These are phyloP conservation scores for Alviniconcha strummeri DNA, from an alignment of 2,888 invertebrate genomes.

Conservation along the genomic window DNA sequence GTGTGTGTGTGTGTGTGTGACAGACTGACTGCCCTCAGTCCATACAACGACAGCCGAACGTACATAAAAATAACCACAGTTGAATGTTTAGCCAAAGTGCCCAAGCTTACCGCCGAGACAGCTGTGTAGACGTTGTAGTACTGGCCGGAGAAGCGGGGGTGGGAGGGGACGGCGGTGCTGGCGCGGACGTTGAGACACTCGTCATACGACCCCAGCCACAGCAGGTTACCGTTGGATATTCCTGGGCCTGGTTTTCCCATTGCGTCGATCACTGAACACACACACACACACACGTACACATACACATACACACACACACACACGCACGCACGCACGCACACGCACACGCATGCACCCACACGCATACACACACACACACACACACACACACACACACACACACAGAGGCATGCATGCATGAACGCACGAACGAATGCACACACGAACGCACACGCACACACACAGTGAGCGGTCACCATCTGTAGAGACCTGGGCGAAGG, in stretches of 20 bases:
- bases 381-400: neutral
- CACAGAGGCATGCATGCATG: no score
- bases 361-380: neutral
- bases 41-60: no score
- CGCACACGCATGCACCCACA: conserved; percentile 8
- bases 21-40: neutral
- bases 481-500: no score
- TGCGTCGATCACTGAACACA: no score
- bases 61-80: no score
- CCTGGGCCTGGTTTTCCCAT: neutral
- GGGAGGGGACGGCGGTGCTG: neutral
- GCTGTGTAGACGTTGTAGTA: neutral
- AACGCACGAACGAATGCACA: no score
- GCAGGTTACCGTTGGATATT: neutral
- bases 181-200: neutral
- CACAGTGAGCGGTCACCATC: no score
- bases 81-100: no score
- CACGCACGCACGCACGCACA: neutral
- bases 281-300: no score
- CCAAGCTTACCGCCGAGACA: no score
- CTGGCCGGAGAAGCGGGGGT: neutral
- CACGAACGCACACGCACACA: neutral
- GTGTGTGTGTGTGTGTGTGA: neutral
- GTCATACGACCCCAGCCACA: neutral
- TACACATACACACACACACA: neutral